Evolutionary conservation across 2,797 vertebrate species (phyloP), one percentile per base, ranked within the genome.

Genomic region (Melanotaenia nigrans): DNA sequence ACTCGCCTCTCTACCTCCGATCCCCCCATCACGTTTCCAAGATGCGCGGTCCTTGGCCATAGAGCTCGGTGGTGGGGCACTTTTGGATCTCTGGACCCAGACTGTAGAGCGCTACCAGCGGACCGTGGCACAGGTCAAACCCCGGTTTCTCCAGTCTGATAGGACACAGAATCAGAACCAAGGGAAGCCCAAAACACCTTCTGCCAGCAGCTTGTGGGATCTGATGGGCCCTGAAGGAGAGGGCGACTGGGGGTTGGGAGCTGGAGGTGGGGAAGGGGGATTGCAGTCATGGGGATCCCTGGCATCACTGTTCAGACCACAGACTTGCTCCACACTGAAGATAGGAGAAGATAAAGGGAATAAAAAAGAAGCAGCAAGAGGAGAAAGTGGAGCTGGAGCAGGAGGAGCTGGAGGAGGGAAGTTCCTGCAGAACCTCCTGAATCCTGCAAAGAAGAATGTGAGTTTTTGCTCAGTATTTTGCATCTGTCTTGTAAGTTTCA

Each of bases 281-380:
- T 57, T 96, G 61, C 93, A 95, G 90, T 94, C 96, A 13, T 96
- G 95, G 96, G 95, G 95, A 11, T 96, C 94, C 8, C 89, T 95
- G 68, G 95, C 94, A 0, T 95, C 94, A 0, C 83, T 95, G 71
- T 95, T 95, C 83, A 91, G 94, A 10, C 94, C 94, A 0, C 94
- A 95, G 82, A 95, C 92, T 67, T 95, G 94, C 87, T 95, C 94
- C 68, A 95, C 95, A 0, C 86, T 95, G 68, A 95, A 94, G 89
- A 94, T 94, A 10, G 92, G 90, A 16, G 95, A 95, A 65, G 93
- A 94, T 63, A 91, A 66, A 64, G 91, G 92, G 51, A 91, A 83
- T 3, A 95, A 90, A 83, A 95, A 92, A 57, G 95, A 94, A 1
- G 91, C 79, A 65, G 54, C 71, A 0, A 88, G 72, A 0, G 88